Conservation (phyloP, 2,888 invertebrate species). For the Nasonia oneida region DNA sequence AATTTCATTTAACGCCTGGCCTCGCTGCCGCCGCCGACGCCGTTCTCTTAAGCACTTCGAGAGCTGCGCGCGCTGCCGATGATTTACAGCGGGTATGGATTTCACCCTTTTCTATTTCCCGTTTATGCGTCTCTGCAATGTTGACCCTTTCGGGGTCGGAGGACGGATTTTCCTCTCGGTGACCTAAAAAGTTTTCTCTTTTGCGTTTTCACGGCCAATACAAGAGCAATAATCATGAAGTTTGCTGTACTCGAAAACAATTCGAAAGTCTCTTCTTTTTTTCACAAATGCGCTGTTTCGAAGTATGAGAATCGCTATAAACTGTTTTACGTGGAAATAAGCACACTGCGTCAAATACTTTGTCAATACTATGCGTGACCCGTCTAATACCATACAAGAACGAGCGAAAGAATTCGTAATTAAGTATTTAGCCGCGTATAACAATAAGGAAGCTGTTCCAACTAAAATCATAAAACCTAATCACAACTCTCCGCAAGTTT, state of each 20-base stretch:
- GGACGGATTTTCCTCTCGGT: background rate
- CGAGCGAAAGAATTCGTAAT: background rate
- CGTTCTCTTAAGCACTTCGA: slow-evolving; percentile 56
- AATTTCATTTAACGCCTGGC: slow-evolving; percentile 77
- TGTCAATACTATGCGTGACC: background rate
- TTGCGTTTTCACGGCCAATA: background rate
- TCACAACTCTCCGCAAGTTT: slow-evolving; percentile 3
- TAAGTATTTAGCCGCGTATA: background rate
- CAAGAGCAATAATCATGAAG: background rate
- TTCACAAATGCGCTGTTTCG: background rate
- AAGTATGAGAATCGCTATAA: background rate
- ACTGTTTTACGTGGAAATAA: background rate
- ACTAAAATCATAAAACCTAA: background rate
- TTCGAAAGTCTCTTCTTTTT: background rate
- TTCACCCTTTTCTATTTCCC: slow-evolving; percentile 42
- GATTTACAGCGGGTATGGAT: slow-evolving; percentile 70
- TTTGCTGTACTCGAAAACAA: background rate
- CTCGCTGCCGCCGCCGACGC: slow-evolving; percentile 66
- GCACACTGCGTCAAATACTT: background rate
- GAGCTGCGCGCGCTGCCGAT: slow-evolving; percentile 69
- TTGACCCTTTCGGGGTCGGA: slow-evolving; percentile 22
- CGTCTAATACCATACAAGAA: background rate
- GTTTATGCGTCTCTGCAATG: slow-evolving; percentile 44
- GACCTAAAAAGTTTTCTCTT: background rate
- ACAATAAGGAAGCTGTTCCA: background rate